Conservation (phyloP, 2,888 invertebrate species). For the Synanthedon myopaeformis region DNA sequence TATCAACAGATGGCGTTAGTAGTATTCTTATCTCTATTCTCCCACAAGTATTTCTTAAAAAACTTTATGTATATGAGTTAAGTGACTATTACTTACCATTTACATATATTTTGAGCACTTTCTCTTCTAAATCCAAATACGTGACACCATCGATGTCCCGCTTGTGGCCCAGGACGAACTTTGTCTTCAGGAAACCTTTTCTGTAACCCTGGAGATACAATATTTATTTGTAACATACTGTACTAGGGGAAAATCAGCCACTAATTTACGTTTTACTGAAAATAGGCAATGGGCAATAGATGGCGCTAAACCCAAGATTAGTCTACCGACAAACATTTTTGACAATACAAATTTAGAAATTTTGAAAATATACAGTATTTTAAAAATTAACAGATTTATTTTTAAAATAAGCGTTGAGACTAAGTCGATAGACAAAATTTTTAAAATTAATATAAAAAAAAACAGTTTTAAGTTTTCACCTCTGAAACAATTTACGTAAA, state of each 20-base stretch:
- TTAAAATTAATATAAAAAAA: neutral
- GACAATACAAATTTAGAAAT: too few relatives aligned
- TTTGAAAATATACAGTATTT: too few relatives aligned
- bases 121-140: slow-evolving; percentile 77
- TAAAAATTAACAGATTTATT: too few relatives aligned
- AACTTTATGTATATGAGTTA: neutral
- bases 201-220: slow-evolving; percentile 68
- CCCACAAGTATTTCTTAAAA: too few relatives aligned
- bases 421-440: too few relatives aligned
- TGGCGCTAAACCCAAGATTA: neutral
- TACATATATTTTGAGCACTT: slow-evolving; percentile 74
- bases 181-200: slow-evolving; percentile 76
- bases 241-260: neutral
- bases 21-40: too few relatives aligned
- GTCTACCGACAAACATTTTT: neutral
- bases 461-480: too few relatives aligned
- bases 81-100: slow-evolving; percentile 53
- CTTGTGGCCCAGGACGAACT: slow-evolving; percentile 73
- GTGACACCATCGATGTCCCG: slow-evolving; percentile 77
- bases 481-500: too few relatives aligned
- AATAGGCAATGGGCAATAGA: neutral
- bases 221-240: neutral
- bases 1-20: too few relatives aligned
- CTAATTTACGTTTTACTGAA: neutral
- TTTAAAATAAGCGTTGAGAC: too few relatives aligned